Evolutionary conservation across 2,113 vertebrate genomes (phyloP).

Genomic region (Octodon degus): DNA sequence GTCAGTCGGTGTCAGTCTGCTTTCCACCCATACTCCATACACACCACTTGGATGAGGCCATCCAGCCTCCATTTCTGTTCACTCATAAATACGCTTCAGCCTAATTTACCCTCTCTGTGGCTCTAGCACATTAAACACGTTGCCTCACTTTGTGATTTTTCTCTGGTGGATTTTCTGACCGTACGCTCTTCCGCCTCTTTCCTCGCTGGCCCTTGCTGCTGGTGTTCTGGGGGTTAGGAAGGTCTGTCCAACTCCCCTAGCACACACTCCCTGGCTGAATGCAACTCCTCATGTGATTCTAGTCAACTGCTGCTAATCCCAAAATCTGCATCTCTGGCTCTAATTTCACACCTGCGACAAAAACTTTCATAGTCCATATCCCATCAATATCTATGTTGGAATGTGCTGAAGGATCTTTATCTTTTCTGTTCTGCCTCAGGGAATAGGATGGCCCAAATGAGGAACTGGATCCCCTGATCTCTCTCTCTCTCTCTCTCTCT

Average conservation of each 20-base stretch:
- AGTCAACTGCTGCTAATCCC: not conserved
- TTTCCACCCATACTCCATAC: not conserved
- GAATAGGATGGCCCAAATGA: not conserved
- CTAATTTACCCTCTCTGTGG: not conserved
- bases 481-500: not conserved
- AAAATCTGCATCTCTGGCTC: not conserved
- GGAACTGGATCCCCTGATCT: not conserved
- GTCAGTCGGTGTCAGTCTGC: not conserved
- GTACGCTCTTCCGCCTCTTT: not conserved
- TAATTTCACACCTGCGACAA: not conserved
- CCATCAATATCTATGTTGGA: not conserved
- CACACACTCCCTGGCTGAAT: too few species aligned
- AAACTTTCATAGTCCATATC: not conserved
- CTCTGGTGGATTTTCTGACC: not conserved
- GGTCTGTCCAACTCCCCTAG: not conserved
- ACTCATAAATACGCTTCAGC: accelerated
- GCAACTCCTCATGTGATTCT: not conserved
- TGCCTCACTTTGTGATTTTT: not conserved
- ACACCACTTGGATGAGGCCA: not conserved
- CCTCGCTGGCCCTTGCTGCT: not conserved
- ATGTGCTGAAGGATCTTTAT: not conserved
- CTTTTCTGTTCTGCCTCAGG: not conserved
- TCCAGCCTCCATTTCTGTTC: not conserved
- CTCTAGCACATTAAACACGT: not conserved
- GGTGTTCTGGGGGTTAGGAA: not conserved